These are phyloP conservation scores for Prenolepis imparis DNA, from an alignment of 2,888 invertebrate species.

Conservation along the genomic window DNA sequence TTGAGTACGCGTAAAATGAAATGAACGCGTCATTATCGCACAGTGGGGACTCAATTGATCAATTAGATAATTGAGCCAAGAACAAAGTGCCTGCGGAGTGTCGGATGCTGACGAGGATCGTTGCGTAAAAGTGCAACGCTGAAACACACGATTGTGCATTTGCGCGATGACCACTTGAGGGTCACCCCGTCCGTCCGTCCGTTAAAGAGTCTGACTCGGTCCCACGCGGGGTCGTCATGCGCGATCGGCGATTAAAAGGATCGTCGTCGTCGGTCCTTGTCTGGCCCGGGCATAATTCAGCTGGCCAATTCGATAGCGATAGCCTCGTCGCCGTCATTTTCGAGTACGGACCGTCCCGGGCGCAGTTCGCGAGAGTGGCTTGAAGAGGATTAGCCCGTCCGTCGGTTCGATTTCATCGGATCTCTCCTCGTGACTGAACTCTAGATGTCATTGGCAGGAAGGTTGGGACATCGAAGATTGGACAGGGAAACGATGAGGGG, in stretches of 20 bases:
- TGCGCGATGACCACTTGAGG: conserved; percentile 74
- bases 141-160: conserved; percentile 79
- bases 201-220: conserved; percentile 61
- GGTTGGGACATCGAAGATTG: conserved; percentile 45
- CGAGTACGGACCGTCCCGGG: conserved; percentile 58
- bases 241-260: conserved; percentile 49
- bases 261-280: conserved; percentile 35
- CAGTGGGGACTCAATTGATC: conserved; percentile 70
- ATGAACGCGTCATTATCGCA: conserved; percentile 72
- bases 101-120: conserved; percentile 67
- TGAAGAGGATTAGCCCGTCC: conserved; percentile 68
- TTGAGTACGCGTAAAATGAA: conserved; percentile 67
- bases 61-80: conserved; percentile 70
- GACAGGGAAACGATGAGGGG: conserved; percentile 24
- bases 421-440: conserved; percentile 55
- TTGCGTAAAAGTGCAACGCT: conserved; percentile 64
- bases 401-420: conserved; percentile 74
- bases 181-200: conserved; percentile 61
- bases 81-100: conserved; percentile 57
- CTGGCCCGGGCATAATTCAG: conserved; percentile 57
- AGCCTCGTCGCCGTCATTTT: conserved; percentile 61
- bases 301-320: conserved; percentile 66
- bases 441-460: conserved; percentile 72
- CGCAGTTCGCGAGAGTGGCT: conserved; percentile 65
- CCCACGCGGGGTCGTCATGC: conserved; percentile 63